Evolutionary conservation across 2,888 invertebrate genomes (phyloP), one percentile per base, ranked within the genome.

Genomic region (Phengaris alcon): DNA sequence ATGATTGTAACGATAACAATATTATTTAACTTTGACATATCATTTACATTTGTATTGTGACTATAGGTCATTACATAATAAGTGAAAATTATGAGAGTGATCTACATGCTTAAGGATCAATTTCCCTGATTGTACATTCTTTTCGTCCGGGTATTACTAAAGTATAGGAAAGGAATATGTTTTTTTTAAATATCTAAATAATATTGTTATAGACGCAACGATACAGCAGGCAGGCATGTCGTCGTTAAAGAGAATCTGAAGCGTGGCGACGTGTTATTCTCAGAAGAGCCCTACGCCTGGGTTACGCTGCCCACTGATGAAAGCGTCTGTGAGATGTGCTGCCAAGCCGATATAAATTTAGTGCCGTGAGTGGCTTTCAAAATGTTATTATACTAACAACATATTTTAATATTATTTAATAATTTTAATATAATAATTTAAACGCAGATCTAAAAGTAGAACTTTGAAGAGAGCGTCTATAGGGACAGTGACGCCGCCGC

Each of bases 251-350:
- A 93, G 77, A 85, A 90, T 54, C 92, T 97, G 4, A 86, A 90
- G 9, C 92, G 94, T 72, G 97, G 97, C 0, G 96, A 97, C 80
- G 91, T 96, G 0, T 87, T 99, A 59, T 97, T 98, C 85, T 94
- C 95, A 0, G 98, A 98, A 86, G 95, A 95, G 81, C 97, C 98
- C 0, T 97, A 96, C 85, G 95, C 97, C 1, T 96, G 97, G 87
- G 97, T 97, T 3, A 94, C 95, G 78, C 85, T 96, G 85, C 94
- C 94, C 12, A 91, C 94, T 10, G 94, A 95, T 85, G 90, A 80
- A 87, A 94, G 84, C 15, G 87, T 94, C 68, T 98, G 98, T 85
- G 96, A 97, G 81, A 94, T 96, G 81, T 98, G 98, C 87, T 96
- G 96, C 80, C 86, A 89, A 48, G 83, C 86, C 3, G 90, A 95